Base-by-base conservation (phyloP, 2,888 invertebrate genomes). In the Euplexia lucipara region DNA sequence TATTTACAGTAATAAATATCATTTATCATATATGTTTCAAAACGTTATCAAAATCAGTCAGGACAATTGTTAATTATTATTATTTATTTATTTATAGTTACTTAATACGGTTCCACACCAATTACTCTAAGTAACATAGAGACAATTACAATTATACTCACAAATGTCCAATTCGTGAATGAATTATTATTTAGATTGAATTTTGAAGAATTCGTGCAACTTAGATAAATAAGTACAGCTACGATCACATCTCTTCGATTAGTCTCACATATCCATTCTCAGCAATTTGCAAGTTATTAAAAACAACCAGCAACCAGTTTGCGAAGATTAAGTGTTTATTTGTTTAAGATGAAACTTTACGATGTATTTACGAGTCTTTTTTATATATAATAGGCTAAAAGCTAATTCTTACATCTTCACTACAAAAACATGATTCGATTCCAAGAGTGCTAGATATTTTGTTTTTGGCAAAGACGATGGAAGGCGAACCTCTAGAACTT, bases 301-400 rank as follows among this genome's bases (percentile, higher is more conserved):
- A 56, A 51, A 65, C 20, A 64, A 54, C 51, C 34, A 22, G 20
- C 37, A 32, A 64, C 20, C n/a, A 22, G 37, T 51, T 49, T 44
- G 26, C 26, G 34, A 51, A 45, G n/a, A 71, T 51, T 44, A 16
- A 67, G 61, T 41, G 20, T 30, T 70, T 70, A 69, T 70, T 41
- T 70, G 26, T 66, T 10, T 14, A 26, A 20, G n/a, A 32, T 4
- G 39, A 47, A 57, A n/a, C 9, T 18, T 6, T 45, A 26, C 1
- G 30, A 70, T 35, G 8, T 18, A 18, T 66, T 48, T 42, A 32
- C 10, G 6, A 47, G 39, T 35, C 5, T 12, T n/a, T 59, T 47
- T 32, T 30, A 2, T 47, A 30, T 32, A 7, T 0, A 26, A 0
- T 8, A 3, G 41, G 9, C 26, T 30, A 30, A 7, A 47, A 48